These are phyloP conservation scores for Seira sanloemensis DNA, from an alignment of 2,888 invertebrate genomes.

Conservation along the genomic window DNA sequence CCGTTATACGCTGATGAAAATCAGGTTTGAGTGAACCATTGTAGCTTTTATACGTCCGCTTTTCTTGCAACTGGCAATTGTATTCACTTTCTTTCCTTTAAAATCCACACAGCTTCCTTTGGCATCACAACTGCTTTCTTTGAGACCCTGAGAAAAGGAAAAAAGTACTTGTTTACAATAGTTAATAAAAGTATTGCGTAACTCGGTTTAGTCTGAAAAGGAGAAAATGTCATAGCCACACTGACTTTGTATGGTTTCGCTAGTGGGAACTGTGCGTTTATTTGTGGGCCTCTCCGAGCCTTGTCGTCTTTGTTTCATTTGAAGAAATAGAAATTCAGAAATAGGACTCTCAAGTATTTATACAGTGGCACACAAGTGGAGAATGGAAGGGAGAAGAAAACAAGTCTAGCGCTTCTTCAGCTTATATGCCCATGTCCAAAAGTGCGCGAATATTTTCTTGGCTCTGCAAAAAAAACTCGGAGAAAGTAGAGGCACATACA, in stretches of 20 bases:
- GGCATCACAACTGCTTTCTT: too few species aligned
- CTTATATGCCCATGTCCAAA: neutral
- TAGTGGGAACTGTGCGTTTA: neutral
- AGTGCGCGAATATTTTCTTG: neutral
- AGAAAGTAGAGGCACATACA: too few species aligned
- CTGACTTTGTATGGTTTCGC: neutral
- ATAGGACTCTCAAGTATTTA: neutral
- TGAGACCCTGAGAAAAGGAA: too few species aligned
- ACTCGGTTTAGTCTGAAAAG: neutral
- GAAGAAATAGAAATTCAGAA: neutral
- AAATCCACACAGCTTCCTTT: too few species aligned
- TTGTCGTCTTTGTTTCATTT: neutral
- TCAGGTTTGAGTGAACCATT: too few species aligned
- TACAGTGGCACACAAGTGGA: neutral
- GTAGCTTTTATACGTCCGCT: too few species aligned
- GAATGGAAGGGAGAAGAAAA: neutral
- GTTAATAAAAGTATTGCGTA: neutral
- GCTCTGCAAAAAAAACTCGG: too few species aligned
- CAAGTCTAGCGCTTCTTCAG: too few species aligned
- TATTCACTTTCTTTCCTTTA: too few species aligned
- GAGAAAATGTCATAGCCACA: too few species aligned
- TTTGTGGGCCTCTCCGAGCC: neutral
- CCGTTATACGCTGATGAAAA: too few species aligned
- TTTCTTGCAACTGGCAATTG: too few species aligned
- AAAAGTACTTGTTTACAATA: neutral